Evolutionary conservation across 2,797 vertebrate species (phyloP), one percentile per base, ranked within the genome.

Genomic region (Anas bahamensis): DNA sequence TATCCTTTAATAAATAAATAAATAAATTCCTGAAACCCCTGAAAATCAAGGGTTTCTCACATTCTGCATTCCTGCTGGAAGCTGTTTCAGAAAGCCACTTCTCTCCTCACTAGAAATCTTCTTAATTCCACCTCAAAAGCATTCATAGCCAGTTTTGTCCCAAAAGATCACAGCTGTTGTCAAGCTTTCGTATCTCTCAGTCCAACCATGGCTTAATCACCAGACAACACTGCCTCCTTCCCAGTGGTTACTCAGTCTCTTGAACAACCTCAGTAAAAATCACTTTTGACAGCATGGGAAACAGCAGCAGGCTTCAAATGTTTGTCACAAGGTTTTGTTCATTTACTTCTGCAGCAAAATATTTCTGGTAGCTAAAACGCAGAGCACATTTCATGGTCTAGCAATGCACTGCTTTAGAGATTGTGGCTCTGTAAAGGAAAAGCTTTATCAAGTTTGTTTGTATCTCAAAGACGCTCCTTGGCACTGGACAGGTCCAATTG

Each of bases 371-470:
- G 68, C 85, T 84, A 63, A 89, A 88, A 87, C 5, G 14, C 28
- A 85, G 55, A 92, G 69, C 83, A 55, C 42, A 83, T 93, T 92
- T 94, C 64, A 94, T 79, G 90, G 90, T 77, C 90, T 88, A 64
- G 75, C 53, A 94, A 76, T 0, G 2, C 76, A 82, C 23, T 61
- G 44, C 85, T 94, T 96, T 79, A 73, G 76, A 95, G 85, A 95
- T 90, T 92, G 88, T 39, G 46, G 37, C 26, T 95, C 56, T 82
- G 50, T 59, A 64, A 86, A 94, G 64, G 57, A 46, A 37, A 61
- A 89, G 88, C 41, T 89, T 92, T 84, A 92, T 88, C 50, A 61
- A 88, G 83, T 93, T 86, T 83, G 59, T 91, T 89, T 91, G 73
- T 56, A 89, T 89, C 83, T 88, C 82, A 84, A 73, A 93, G 60